These are phyloP conservation scores for Mimachlamys varia DNA, from an alignment of 2,888 invertebrate species.

Conservation along the genomic window DNA sequence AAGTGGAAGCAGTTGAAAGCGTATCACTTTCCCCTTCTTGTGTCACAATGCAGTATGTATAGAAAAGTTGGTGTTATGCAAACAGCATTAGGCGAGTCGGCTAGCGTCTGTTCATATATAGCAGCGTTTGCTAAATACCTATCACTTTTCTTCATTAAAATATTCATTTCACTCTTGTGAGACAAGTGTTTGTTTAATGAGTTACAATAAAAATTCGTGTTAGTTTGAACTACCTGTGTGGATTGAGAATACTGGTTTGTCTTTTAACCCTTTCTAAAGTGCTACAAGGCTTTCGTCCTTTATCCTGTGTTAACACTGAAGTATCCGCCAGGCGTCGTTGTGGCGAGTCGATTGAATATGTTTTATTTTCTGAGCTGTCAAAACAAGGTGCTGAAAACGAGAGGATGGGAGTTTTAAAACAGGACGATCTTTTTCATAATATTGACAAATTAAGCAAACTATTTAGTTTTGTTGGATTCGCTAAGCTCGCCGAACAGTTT, in stretches of 20 bases:
- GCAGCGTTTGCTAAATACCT: conserved; percentile 42
- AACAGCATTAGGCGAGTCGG: neutral
- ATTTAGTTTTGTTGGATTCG: conserved; percentile 14
- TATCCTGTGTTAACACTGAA: conserved; percentile 18
- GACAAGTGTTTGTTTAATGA: conserved; percentile 46
- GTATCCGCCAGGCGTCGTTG: neutral
- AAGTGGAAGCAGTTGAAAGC: neutral
- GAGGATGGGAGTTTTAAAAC: conserved; percentile 30
- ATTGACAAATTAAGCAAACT: conserved; percentile 32
- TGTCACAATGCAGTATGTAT: neutral
- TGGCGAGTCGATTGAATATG: conserved; percentile 39
- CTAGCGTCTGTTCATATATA: neutral
- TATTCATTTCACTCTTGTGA: conserved; percentile 47
- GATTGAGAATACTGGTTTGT: neutral
- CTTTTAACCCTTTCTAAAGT: conserved; percentile 8
- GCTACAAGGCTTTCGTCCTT: conserved; percentile 25
- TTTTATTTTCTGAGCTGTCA: conserved; percentile 43
- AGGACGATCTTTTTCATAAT: conserved; percentile 29
- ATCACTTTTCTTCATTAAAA: conserved; percentile 51
- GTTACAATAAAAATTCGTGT: conserved; percentile 42
- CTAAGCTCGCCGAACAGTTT: conserved; percentile 1
- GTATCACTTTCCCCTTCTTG: conserved; percentile 6
- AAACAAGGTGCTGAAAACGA: conserved; percentile 37
- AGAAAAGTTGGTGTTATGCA: neutral
- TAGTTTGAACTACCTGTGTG: conserved; percentile 25